Evolutionary conservation across 1,140 invertebrate species (phyloP).

Genomic region (Cyclina sinensis): DNA sequence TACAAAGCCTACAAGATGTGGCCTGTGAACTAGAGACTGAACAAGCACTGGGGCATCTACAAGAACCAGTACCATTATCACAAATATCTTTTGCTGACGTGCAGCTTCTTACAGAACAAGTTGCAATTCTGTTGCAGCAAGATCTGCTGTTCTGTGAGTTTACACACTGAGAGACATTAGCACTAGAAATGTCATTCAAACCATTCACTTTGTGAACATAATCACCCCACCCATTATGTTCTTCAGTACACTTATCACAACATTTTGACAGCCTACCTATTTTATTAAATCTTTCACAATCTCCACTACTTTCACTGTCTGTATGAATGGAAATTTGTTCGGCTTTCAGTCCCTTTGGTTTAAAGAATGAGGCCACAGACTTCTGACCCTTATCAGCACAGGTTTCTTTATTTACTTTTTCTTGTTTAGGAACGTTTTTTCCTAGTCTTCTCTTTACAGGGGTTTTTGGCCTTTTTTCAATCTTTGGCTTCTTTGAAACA

Average conservation of each 20-base stretch:
- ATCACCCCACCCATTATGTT: background rate
- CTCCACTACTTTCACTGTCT: background rate
- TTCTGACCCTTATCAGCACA: background rate
- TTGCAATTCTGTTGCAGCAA: no score
- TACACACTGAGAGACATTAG: background rate
- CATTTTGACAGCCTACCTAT: background rate
- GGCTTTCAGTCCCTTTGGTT: background rate
- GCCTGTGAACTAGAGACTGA: background rate
- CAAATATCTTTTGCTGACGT: no score
- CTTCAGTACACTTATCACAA: background rate
- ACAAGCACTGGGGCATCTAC: background rate
- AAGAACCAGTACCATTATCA: no score
- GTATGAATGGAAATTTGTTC: background rate
- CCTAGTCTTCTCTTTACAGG: background rate
- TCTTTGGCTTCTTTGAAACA: conserved; percentile 1
- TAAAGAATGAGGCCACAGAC: background rate
- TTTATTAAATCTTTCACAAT: background rate
- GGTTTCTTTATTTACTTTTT: background rate
- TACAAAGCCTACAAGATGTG: background rate
- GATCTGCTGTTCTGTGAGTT: background rate
- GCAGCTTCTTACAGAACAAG: no score
- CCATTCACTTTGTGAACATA: background rate
- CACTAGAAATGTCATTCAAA: background rate
- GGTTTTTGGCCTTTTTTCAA: background rate
- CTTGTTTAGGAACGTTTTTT: background rate